A percentile compares a stretch with the other conserved stretches of the same genome.
phyloP scores from a whole-genome alignment of 2,797 vertebrate species.

The Xerus rutilus region DNA sequence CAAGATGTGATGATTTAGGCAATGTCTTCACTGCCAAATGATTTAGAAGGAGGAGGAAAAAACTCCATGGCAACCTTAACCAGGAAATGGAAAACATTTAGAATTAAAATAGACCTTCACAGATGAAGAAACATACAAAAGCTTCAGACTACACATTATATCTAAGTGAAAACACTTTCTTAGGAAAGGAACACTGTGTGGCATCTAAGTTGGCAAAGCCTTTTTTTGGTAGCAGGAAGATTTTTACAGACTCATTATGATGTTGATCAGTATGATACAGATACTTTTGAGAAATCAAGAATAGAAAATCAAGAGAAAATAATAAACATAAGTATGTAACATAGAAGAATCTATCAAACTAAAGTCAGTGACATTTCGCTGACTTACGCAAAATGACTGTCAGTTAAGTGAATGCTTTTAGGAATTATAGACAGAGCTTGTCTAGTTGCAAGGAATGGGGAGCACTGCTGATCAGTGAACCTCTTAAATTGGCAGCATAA shows the following conservation, averaged over 20 bases:
- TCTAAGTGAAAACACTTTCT: conserved; percentile 86
- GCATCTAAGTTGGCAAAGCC: conserved; percentile 71
- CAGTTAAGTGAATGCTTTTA: not conserved
- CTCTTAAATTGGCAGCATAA: not conserved
- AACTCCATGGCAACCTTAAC: conserved; percentile 81
- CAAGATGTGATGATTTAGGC: conserved; percentile 57
- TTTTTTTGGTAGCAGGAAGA: conserved; percentile 75
- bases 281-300: conserved; percentile 31
- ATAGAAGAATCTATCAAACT: not conserved
- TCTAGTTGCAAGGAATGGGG: not conserved
- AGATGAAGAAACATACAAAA: conserved; percentile 78
- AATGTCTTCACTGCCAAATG: conserved; percentile 71
- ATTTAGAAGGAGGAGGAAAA: conserved; percentile 69
- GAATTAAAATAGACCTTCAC: conserved; percentile 83
- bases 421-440: not conserved
- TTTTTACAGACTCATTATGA: conserved; percentile 70
- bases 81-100: conserved; percentile 83
- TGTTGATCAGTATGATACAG: conserved; percentile 26
- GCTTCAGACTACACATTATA: conserved; percentile 83
- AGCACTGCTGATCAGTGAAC: not conserved
- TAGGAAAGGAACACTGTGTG: conserved; percentile 62
- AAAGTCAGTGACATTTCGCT: not conserved
- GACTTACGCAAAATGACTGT: not conserved
- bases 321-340: not conserved
- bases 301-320: conserved; percentile 40